Base-by-base conservation (phyloP, 2,797 vertebrate genomes). In the Esox masquinongy region DNA sequence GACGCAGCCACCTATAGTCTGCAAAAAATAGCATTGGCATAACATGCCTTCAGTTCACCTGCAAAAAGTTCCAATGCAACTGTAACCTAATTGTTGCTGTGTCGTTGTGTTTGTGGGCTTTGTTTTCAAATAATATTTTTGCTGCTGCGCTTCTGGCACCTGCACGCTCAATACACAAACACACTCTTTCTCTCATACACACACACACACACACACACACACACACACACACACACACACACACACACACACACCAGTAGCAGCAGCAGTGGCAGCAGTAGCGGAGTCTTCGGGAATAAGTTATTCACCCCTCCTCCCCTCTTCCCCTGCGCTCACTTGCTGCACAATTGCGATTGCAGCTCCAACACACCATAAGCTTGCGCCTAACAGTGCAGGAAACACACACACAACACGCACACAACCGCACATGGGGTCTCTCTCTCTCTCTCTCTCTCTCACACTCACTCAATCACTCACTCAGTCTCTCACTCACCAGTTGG, bases 401-500 rank as follows among this genome's bases (percentile, higher is more conserved):
- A 56, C 39, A 49, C 59, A 56, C 72, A 56, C 77, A 47, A 22
- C 68, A 70, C 47, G 49, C 34, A 49, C 59, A 69, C 5, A 67
- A 11, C 29, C 29, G 53, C 26, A 71, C 36, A 72, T 43, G 26
- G 70, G 68, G 63, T 84, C 17, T 79, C 76, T 72, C 64, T 19
- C 31, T 79, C 77, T 68, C 39, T 84, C 19, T 80, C 76, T 80
- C 70, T 36, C 61, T 74, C 68, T 24, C 36, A 2, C 36, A 39
- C 4, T 39, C 36, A 39, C 77, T 70, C 47, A 67, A 61, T 50
- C 53, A 70, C 15, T 70, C n/a, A 17, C 3, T 50, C 1, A 77
- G 56, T 36, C 61, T 74, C 68, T 24, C 36, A 78, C 96, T 97
- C 97, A 98, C 97, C 97, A 96, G 95, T 97, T 97, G 96, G 96